Base-by-base conservation (phyloP, 2,888 invertebrate species). In the Protonemura montana region DNA sequence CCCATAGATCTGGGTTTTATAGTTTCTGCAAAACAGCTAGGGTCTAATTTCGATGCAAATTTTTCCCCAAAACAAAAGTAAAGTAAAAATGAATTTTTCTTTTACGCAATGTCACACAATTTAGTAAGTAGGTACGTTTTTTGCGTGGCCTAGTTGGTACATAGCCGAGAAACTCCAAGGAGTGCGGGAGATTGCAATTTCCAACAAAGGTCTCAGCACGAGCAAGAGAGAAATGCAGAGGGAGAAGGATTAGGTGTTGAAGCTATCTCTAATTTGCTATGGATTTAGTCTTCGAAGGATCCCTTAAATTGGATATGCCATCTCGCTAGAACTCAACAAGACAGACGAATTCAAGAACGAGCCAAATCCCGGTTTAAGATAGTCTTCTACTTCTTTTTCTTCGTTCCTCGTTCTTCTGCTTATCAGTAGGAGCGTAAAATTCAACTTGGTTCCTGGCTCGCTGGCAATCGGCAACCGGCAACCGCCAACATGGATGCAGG, bases 201-300 rank as follows among this genome's bases (percentile, higher is more conserved):
- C 77, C 76, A 82, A 85, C 85, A 87, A 86, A 87, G 78, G 28
- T 30, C 77, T 82, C 85, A 80, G 85, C 81, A 76, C 83, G 85
- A 85, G 87, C 86, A 86, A 87, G 85, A 87, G 86, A 87, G 87
- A 86, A 87, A 87, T 86, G 86, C 84, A 87, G 82, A 86, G 86
- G 86, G 29, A 83, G 80, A 81, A 85, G 87, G 87, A 87, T 87
- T 86, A 86, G 84, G 84, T 78, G 81, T 29, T 76, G 91, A 91
- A 92, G 92, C 92, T 92, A 93, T 93, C 93, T 93, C 92, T 92
- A 92, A 93, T 93, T 93, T 92, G 92, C 91, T 90, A 90, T 90
- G 93, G 92, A 92, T 93, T 93, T 93, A 92, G 91, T 92, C 91
- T 91, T 91, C 92, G 90, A 91, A 91, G 92, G 92, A 92, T 92